phyloP scores from a whole-genome alignment of 2,797 vertebrate genomes.

The Anguilla marmorata region DNA sequence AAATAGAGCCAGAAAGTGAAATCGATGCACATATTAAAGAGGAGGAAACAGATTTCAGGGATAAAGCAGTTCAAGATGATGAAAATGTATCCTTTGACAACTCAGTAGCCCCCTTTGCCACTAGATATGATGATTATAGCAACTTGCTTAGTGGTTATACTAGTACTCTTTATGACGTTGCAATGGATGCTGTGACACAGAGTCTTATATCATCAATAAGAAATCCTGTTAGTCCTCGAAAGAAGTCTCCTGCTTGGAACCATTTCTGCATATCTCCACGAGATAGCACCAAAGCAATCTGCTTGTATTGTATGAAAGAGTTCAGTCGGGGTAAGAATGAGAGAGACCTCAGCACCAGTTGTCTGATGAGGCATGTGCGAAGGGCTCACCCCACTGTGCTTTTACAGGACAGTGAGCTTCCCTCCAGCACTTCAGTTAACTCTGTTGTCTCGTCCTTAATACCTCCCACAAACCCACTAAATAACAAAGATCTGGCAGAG shows the following conservation, averaged over 20 bases:
- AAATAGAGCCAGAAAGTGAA: conserved; percentile 52
- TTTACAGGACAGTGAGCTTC: conserved; percentile 76
- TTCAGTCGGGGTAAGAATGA: conserved; percentile 97
- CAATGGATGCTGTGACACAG: conserved; percentile 97
- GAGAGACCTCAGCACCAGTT: conserved; percentile 98
- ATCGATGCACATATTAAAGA: conserved; percentile 72
- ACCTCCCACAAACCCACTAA: conserved; percentile 79
- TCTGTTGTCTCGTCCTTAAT: conserved; percentile 67
- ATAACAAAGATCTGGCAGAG: conserved; percentile 73
- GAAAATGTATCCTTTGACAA: conserved; percentile 75
- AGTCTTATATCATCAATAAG: conserved; percentile 89
- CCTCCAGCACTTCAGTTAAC: conserved; percentile 66
- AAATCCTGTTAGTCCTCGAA: conserved; percentile 84
- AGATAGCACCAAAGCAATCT: conserved; percentile 97
- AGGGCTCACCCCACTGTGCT: conserved; percentile 93
- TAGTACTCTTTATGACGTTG: conserved; percentile 93
- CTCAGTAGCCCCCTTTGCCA: conserved; percentile 74
- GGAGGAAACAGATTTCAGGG: conserved; percentile 72
- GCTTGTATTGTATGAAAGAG: conserved; percentile 99
- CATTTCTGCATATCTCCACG: conserved; percentile 98
- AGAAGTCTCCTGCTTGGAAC: conserved; percentile 97
- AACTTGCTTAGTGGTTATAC: conserved; percentile 89
- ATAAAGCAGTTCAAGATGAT: conserved; percentile 77
- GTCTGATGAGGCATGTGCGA: conserved; percentile 95
- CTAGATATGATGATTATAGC: conserved; percentile 83